phyloP scores from a whole-genome alignment of 2,113 vertebrate genomes.

The Crotalus helleri region DNA sequence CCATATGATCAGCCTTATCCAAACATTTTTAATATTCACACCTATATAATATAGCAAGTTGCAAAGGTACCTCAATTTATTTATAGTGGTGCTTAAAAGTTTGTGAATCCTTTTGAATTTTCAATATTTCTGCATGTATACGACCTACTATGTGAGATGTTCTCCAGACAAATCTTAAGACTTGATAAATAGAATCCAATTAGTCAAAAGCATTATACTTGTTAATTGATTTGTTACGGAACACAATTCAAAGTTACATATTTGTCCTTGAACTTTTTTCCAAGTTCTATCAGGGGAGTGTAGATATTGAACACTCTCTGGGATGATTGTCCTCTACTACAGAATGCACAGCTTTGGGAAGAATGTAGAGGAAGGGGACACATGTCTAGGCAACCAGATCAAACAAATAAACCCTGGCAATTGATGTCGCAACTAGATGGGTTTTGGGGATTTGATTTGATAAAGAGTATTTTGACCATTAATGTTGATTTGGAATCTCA shows the following conservation, averaged over 20 bases:
- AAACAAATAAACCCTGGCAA: not conserved
- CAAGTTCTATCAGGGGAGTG: not conserved
- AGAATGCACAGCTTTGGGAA: not conserved
- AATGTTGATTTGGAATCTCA: not conserved
- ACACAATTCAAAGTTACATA: not conserved
- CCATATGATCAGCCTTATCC: not conserved
- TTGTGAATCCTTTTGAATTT: not conserved
- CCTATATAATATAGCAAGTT: not conserved
- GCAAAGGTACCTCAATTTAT: not conserved
- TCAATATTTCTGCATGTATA: not conserved
- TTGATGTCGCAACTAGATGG: too few relatives aligned
- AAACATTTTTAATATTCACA: not conserved
- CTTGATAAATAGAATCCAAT: not conserved
- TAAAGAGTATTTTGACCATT: not conserved
- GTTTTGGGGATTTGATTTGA: not conserved
- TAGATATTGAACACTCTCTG: not conserved
- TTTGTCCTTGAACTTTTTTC: not conserved
- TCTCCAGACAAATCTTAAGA: not conserved
- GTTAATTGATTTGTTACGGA: not conserved
- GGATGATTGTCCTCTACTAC: not conserved
- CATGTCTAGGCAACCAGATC: not conserved
- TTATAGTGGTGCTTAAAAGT: not conserved
- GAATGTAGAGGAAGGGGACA: not conserved
- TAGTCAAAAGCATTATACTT: not conserved
- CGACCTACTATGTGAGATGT: not conserved